Conservation (phyloP, 2,888 invertebrate genomes). For the Fragum sueziense region DNA sequence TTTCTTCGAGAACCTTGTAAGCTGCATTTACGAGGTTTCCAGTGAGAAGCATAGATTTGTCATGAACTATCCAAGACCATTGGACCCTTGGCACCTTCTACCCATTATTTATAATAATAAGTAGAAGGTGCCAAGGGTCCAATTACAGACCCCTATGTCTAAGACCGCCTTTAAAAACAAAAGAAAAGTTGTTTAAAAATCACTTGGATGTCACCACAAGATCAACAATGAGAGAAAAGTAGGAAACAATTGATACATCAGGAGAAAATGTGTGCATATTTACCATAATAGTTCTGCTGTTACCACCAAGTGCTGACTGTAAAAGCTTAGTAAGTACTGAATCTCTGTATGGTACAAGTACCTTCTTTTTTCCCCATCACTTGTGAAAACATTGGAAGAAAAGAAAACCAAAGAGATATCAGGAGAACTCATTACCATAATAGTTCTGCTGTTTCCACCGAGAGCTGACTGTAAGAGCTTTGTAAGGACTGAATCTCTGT, state of each 20-base stretch:
- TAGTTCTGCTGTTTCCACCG: conserved; percentile 73
- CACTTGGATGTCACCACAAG: too few species aligned
- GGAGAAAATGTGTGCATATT: not conserved
- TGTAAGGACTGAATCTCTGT: conserved; percentile 74
- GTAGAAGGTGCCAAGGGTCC: too few species aligned
- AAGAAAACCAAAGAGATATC: not conserved
- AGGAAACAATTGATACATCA: not conserved
- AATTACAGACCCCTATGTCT: too few species aligned
- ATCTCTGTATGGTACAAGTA: conserved; percentile 75
- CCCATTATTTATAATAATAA: too few species aligned
- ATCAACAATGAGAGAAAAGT: conserved; percentile 60
- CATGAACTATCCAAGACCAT: too few species aligned
- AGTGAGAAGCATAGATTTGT: too few species aligned
- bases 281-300: conserved; percentile 75
- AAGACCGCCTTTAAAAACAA: too few species aligned
- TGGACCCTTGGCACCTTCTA: too few species aligned
- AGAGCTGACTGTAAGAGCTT: conserved; percentile 73
- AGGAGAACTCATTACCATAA: conserved; percentile 63
- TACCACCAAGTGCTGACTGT: conserved; percentile 73
- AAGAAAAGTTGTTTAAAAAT: too few species aligned
- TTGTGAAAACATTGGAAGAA: too few species aligned
- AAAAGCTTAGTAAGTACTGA: conserved; percentile 75
- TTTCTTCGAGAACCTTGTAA: too few species aligned
- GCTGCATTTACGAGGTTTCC: too few species aligned
- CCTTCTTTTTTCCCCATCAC: conserved; percentile 75